These are phyloP conservation scores for Thereva unica DNA, from an alignment of 2,888 invertebrate genomes.

Conservation along the genomic window DNA sequence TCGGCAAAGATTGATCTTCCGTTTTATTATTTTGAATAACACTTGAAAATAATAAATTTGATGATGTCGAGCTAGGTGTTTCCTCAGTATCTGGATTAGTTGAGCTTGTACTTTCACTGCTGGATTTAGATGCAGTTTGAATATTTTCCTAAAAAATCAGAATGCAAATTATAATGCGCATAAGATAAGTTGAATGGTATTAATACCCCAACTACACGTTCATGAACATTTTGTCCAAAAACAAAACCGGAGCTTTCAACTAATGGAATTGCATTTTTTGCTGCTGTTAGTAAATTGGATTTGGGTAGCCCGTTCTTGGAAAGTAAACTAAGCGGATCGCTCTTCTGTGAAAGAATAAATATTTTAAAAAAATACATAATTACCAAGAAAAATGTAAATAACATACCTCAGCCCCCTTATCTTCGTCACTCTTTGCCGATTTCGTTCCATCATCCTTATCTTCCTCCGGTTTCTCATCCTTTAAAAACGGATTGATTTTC, in stretches of 20 bases:
- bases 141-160: constrained; percentile 32
- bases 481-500: constrained; percentile 52
- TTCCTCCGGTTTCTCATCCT: constrained; percentile 47
- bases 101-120: constrained; percentile 54
- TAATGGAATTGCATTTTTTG: constrained; percentile 54
- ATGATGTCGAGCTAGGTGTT: constrained; percentile 57
- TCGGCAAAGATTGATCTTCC: constrained; percentile 57
- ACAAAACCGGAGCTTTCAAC: constrained; percentile 73
- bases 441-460: constrained; percentile 49
- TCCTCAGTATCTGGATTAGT: constrained; percentile 39
- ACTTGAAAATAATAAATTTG: constrained; percentile 74
- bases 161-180: not conserved
- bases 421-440: not conserved
- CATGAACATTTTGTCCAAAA: constrained; percentile 90
- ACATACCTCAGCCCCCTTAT: not conserved
- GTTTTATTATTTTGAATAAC: constrained; percentile 62
- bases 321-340: constrained; percentile 53
- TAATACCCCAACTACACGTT: constrained; percentile 72
- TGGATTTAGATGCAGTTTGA: constrained; percentile 35
- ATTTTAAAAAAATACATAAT: not conserved
- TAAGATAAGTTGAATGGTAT: constrained; percentile 2
- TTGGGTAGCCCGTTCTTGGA: constrained; percentile 56
- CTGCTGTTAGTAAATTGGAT: constrained; percentile 53
- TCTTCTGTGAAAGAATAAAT: constrained; percentile 10
- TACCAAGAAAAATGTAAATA: not conserved